phyloP scores from a whole-genome alignment of 2,113 vertebrate species.

The Triplophysa dalaica region DNA sequence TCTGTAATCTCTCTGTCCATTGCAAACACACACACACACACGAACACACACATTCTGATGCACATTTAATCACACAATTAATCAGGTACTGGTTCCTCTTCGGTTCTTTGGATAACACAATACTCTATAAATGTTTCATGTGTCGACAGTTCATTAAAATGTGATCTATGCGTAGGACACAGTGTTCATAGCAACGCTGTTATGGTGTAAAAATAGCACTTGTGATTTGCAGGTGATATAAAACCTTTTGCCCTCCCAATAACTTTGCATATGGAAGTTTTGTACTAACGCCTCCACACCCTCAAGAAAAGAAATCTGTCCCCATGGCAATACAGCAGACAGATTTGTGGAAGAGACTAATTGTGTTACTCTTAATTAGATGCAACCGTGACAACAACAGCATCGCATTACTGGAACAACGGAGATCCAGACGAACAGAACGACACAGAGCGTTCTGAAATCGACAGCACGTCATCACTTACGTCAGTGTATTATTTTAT shows the following conservation, averaged over 20 bases:
- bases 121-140: not conserved
- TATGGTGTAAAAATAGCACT: conserved; percentile 3
- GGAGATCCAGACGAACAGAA: not conserved
- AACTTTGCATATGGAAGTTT: conserved; percentile 2
- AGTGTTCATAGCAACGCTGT: not conserved
- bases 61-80: not conserved
- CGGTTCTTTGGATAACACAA: not conserved
- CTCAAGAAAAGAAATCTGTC: conserved; percentile 12
- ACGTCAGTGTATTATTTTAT: not conserved
- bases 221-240: conserved; percentile 24
- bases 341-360: conserved; percentile 18
- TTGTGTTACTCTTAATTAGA: conserved; percentile 4
- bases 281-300: conserved; percentile 3
- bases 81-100: not conserved
- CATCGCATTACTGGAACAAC: not conserved
- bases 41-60: not conserved
- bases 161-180: conserved; percentile 1
- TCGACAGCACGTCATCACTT: not conserved
- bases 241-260: conserved; percentile 2
- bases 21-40: too few species aligned
- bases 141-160: conserved; percentile 19
- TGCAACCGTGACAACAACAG: not conserved
- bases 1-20: conserved; percentile 4
- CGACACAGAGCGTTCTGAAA: not conserved
- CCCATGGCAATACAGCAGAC: conserved; percentile 18